Evolutionary conservation across 1,140 invertebrate genomes (phyloP).

Genomic region (Orussus abietinus): DNA sequence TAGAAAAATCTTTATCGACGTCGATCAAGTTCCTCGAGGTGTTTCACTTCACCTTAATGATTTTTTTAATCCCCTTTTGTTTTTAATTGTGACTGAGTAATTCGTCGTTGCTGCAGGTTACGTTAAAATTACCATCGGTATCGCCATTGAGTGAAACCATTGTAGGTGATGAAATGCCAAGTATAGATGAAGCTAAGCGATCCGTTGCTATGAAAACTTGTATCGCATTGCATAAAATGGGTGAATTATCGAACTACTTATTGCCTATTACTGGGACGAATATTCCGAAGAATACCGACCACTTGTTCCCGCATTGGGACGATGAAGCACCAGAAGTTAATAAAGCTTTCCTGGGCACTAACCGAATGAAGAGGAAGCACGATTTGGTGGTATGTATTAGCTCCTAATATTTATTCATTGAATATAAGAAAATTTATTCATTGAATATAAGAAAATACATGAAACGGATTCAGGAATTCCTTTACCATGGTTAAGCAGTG

Average conservation of each 20-base stretch:
- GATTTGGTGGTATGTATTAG: conserved; percentile 49
- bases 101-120: conserved; percentile 34
- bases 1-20: too few relatives aligned
- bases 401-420: conserved; percentile 2
- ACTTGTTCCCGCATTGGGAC: conserved; percentile 57
- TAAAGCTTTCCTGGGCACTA: conserved; percentile 60
- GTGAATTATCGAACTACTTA: conserved; percentile 77
- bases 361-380: conserved; percentile 69
- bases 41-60: too few relatives aligned
- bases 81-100: too few relatives aligned
- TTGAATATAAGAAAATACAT: too few relatives aligned
- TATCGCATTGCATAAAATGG: conserved; percentile 63
- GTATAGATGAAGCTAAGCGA: conserved; percentile 69
- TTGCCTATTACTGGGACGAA: conserved; percentile 61
- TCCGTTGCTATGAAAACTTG: conserved; percentile 77
- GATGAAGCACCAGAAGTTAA: conserved; percentile 37
- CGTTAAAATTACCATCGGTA: conserved; percentile 36
- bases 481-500: too few relatives aligned
- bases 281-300: conserved; percentile 29
- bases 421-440: conserved; percentile 13
- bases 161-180: conserved; percentile 47
- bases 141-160: conserved; percentile 29
- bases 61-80: conserved; percentile 3
- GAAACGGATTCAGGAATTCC: too few relatives aligned
- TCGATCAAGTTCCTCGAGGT: too few relatives aligned